Evolutionary conservation across 2,797 vertebrate species (phyloP), one percentile per base, ranked within the genome.

Genomic region (Orestias chungarensis): DNA sequence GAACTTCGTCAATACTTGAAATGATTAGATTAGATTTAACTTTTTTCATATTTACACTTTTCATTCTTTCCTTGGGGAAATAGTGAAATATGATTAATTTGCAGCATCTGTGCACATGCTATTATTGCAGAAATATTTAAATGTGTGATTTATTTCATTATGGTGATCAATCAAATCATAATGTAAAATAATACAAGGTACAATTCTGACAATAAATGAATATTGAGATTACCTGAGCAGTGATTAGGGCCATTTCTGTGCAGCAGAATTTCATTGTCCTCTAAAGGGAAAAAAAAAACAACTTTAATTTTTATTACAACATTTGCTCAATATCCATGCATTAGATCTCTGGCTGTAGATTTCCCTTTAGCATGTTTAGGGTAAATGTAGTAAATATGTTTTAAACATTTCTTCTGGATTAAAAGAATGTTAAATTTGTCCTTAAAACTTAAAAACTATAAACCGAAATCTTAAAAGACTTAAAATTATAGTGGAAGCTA

Each of bases 141-240:
- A 66, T 11, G 25, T 6, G 43, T 31, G 1, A 10, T 29, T 29
- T 29, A 20, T 47, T 33, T 25, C 17, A 23, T 11, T 46, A 20
- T 33, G 4, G 15, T 18, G 44, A 9, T 44, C 1, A 46, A 44
- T 43, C 14, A 44, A 42, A 20, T 42, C 27, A 33, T 5, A 12
- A 17, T 18, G 46, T 46, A 29, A 47, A 33, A 25, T 6, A 66
- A 42, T 33, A 18, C 31, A 57, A 31, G 14, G 2, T 18, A 17
- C 31, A 33, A 55, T 31, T 29, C 14, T 31, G 54, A 31, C 54
- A 8, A 31, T 54, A 4, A 29, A 4, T 12, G 50, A 54, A 55
- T 57, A 57, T 20, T 57, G 31, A 35, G 17, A 59, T 78, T 90
- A 91, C 91, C 87, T n/a, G 75, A 79, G 61, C 61, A 70, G 46